phyloP scores from a whole-genome alignment of 2,888 invertebrate genomes.

The Ischnus inquisitorius region DNA sequence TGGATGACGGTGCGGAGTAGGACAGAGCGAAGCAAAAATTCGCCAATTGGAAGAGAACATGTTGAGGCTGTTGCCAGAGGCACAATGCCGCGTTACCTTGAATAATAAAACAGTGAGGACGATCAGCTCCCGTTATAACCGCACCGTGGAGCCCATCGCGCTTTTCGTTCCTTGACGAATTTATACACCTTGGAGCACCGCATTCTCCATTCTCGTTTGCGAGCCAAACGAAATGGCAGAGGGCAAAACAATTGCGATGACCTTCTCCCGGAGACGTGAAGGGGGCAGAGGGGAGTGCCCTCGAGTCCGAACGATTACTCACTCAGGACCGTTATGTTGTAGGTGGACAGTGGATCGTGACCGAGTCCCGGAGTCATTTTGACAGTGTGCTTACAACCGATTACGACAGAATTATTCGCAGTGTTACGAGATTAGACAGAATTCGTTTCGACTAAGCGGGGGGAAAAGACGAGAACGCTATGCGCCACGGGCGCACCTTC shows the following conservation, averaged over 20 bases:
- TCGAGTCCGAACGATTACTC: constrained; percentile 68
- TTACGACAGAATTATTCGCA: constrained; percentile 21
- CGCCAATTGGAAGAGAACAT: constrained; percentile 91
- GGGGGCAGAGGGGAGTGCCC: not conserved
- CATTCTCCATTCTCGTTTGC: constrained; percentile 22
- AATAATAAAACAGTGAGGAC: constrained; percentile 63
- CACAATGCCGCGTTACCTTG: constrained; percentile 81
- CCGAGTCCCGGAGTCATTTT: constrained; percentile 82
- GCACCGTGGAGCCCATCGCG: not conserved
- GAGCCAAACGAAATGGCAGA: constrained; percentile 10
- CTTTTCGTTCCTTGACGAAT: constrained; percentile 25
- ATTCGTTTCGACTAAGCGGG: constrained; percentile 12
- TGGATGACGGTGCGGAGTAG: constrained; percentile 92
- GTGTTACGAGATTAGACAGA: not conserved
- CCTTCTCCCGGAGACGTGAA: constrained; percentile 41
- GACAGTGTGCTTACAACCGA: not conserved
- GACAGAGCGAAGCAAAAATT: constrained; percentile 93
- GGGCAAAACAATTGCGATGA: constrained; percentile 22
- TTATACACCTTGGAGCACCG: constrained; percentile 27
- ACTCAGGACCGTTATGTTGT: constrained; percentile 81
- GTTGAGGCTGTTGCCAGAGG: constrained; percentile 91
- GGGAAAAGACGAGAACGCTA: constrained; percentile 41
- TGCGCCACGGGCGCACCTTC: constrained; percentile 59
- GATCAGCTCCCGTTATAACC: constrained; percentile 37
- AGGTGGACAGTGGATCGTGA: constrained; percentile 81